These are phyloP conservation scores for Drosophila athabasca DNA, from an alignment of 1,140 invertebrate genomes.

Conservation along the genomic window DNA sequence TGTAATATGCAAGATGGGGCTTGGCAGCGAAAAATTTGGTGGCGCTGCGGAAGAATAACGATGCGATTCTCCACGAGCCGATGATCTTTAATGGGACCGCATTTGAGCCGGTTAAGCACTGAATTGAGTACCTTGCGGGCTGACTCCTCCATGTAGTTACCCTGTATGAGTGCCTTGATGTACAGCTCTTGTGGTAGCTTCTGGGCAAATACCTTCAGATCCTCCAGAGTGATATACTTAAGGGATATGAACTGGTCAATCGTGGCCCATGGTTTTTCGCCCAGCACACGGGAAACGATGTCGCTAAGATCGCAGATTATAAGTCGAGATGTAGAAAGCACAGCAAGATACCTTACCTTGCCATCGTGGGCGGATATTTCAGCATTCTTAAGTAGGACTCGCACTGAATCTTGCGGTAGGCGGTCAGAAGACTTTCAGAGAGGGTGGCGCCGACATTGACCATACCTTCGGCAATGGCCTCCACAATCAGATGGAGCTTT, in stretches of 20 bases:
- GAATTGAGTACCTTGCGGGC: slow-evolving; percentile 85
- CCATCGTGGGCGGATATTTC: slow-evolving; percentile 88
- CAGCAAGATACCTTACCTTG: slow-evolving; percentile 80
- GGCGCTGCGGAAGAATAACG: slow-evolving; percentile 87
- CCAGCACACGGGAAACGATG: slow-evolving; percentile 86
- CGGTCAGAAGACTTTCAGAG: slow-evolving; percentile 86
- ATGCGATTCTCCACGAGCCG: slow-evolving; percentile 67
- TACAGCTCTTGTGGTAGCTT: slow-evolving; percentile 87
- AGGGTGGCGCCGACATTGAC: slow-evolving; percentile 84
- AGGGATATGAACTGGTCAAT: slow-evolving; percentile 88
- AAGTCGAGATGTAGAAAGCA: not conserved
- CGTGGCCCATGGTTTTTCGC: slow-evolving; percentile 86
- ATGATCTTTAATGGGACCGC: slow-evolving; percentile 62
- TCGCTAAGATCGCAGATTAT: slow-evolving; percentile 84
- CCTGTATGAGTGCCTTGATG: slow-evolving; percentile 89
- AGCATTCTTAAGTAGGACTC: slow-evolving; percentile 90
- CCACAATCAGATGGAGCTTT: slow-evolving; percentile 86
- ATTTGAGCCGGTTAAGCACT: slow-evolving; percentile 75
- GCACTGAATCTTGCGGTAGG: slow-evolving; percentile 86
- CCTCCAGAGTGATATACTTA: slow-evolving; percentile 85
- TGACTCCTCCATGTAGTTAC: slow-evolving; percentile 88
- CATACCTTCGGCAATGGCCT: slow-evolving; percentile 87
- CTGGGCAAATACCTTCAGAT: slow-evolving; percentile 86
- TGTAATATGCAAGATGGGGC: slow-evolving; percentile 86
- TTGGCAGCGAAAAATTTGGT: slow-evolving; percentile 87